Base-by-base conservation (phyloP, 2,888 invertebrate genomes). In the Altica lythri region DNA sequence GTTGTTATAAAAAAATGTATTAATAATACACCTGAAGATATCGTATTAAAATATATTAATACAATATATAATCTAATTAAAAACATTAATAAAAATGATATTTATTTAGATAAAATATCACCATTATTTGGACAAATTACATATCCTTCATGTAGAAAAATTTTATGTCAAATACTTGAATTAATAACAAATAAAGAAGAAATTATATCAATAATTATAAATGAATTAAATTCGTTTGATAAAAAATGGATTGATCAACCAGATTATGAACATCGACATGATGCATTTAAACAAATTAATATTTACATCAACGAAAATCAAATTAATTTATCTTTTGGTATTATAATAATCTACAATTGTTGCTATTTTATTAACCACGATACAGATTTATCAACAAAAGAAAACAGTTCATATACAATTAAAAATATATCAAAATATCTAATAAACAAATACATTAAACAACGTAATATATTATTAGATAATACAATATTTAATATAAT, bases 161-260 rank as follows among this genome's bases (percentile, higher is more conserved):
- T 87, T 34, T 76, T 93, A 1, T 82, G 87, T 48, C 80, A 82
- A 61, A 74, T 88, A 12, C 74, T 91, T 8, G 72, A 77, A 13
- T 81, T 81, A 4, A 83, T 90, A 49, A 81, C 83, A 2, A 78
- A 79, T 43, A 79, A 77, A 57, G 61, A 76, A 9, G 55, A 66
- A 34, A 61, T 70, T 2, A 62, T 53, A 35, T 79, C 83, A 0
- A 73, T 79, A 9, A 68, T 89, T 9, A 75, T 90, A 2, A 71
- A 73, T 3, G 83, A 89, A 72, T 80, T 96, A 65, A 97, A 97
- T 76, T 87, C 95, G 0, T 95, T 86, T 81, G 90, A 96, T 75
- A 81, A 83, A 35, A 84, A 87, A 59, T 90, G 90, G 86, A 82
- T 96, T n/a, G 95, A 96, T 66, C 95, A 97, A 71, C 95, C 96